Evolutionary conservation across 1,140 invertebrate genomes (phyloP), one percentile per base, ranked within the genome.

Genomic region (Papilio glaucus): DNA sequence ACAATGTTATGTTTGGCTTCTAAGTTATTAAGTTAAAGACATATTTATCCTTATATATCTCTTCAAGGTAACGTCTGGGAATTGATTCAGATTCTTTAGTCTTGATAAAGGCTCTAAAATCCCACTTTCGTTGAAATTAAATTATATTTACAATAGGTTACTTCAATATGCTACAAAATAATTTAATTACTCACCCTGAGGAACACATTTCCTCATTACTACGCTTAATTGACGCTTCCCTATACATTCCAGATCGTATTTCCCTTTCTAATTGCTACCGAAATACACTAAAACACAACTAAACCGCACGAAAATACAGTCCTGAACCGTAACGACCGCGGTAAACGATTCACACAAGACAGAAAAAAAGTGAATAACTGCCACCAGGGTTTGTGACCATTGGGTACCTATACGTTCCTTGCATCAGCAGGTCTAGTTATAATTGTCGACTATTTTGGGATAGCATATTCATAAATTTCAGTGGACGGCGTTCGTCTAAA

Each of bases 381-480:
- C 62, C 38, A 53, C 73, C 69, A 72, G 39, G 6, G 29, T 42
- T 33, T 37, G 13, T 42, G 69, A 37, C 69, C 45, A 41, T 63
- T 41, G 41, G n/a, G 53, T 24, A 69, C 21, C 24, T 49, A 69
- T 26, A 38, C 8, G 42, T 24, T 33, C 13, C 29, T 53, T 26
- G 13, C 24, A 33, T 49, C 7, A 26, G 70, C 61, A 72, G 79
- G 4, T 80, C 77, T 72, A 41, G 63, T 75, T 81, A 74, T 67
- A 60, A 29, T 80, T 72, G 85, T 39, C 75, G 53, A 61, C 61
- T 87, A 88, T 88, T 87, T 88, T 78, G 70, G 80, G 80, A 49
- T 45, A 53, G 65, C 72, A 70, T 75, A 77, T 81, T 84, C 83
- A 87, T 87, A 86, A 85, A 87, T 87, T 79, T 85, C 75, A 77